Evolutionary conservation across 2,797 vertebrate genomes (phyloP).

Genomic region (Cetoscarus ocellatus): DNA sequence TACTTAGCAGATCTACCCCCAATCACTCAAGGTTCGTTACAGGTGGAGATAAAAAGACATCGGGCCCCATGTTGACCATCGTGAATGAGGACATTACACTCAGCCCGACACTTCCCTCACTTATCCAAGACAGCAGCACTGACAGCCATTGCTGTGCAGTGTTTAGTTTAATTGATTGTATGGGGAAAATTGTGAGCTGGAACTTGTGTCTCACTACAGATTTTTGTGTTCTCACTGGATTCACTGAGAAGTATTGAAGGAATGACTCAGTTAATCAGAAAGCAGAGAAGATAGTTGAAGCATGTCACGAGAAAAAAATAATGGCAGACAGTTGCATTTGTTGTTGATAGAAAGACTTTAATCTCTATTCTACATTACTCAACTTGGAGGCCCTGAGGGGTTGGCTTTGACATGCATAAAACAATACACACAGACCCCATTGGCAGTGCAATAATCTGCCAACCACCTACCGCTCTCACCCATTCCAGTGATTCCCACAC

Average conservation of each 20-base stretch:
- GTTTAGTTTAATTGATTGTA: conserved; percentile 68
- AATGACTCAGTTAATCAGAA: conserved; percentile 42
- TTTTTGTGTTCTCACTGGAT: conserved; percentile 36
- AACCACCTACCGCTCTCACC: conserved; percentile 26
- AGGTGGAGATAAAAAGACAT: conserved; percentile 15
- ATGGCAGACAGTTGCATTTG: neutral
- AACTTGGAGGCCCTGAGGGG: conserved; percentile 1
- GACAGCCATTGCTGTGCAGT: conserved; percentile 43
- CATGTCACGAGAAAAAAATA: neutral
- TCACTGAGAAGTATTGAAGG: neutral
- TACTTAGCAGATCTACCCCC: conserved; percentile 9
- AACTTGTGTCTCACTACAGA: conserved; percentile 33
- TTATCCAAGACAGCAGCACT: conserved; percentile 42
- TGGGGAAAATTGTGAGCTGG: conserved; percentile 31
- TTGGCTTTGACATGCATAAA: conserved; percentile 49
- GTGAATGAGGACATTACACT: conserved; percentile 46
- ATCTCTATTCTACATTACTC: conserved; percentile 5
- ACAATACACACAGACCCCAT: conserved; percentile 3
- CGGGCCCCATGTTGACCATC: neutral
- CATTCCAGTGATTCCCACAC: too few relatives aligned
- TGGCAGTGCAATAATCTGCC: conserved; percentile 31
- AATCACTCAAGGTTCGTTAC: conserved; percentile 27
- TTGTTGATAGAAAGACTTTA: neutral
- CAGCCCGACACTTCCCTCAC: neutral
- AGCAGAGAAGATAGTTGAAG: neutral